Base-by-base conservation (phyloP, 1,140 invertebrate species). In the Drosophila ambigua region DNA sequence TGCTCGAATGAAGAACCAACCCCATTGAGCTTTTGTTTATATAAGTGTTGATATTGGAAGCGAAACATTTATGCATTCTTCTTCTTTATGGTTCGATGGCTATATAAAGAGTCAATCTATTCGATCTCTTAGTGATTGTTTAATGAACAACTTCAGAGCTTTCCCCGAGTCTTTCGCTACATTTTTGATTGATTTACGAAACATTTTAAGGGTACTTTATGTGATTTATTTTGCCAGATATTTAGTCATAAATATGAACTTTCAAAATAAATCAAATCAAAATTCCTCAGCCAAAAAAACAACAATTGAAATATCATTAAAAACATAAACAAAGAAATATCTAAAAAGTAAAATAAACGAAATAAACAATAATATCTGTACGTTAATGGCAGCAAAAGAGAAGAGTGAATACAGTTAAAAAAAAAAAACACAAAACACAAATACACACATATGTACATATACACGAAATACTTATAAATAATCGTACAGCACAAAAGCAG, bases 281-380 rank as follows among this genome's bases (percentile, higher is more conserved):
- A 69, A 43, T 23, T 54, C 26, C 26, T 13, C 26, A 39, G 26
- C 20, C 23, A 20, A 51, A 26, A 46, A 39, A 73, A 46, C 54
- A 75, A 23, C 39, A 43, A 50, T 39, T 48, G 16, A 49, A 35
- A 60, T 60, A 39, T 26, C 39, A 67, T 11, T 39, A 23, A 50
- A 20, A 50, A 43, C n/a, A 7, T 49, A 72, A 50, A 31, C 41
- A 53, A 41, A 35, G 9, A 41, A 24, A 24, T 39, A 39, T 20
- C 2, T 20, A 48, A 54, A 50, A 23, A 39, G 35, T 39, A 4
- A 13, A 41, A 28, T 61, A 62, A 54, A 13, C 54, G n/a, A 35
- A 66, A 82, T 82, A 57, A 50, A 67, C 39, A 59, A 65, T 75
- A 75, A 79, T 77, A 57, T 85, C 66, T 73, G 24, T 73, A 66